Base-by-base conservation (phyloP, 2,797 vertebrate species). In the Phalloptychus januarius region DNA sequence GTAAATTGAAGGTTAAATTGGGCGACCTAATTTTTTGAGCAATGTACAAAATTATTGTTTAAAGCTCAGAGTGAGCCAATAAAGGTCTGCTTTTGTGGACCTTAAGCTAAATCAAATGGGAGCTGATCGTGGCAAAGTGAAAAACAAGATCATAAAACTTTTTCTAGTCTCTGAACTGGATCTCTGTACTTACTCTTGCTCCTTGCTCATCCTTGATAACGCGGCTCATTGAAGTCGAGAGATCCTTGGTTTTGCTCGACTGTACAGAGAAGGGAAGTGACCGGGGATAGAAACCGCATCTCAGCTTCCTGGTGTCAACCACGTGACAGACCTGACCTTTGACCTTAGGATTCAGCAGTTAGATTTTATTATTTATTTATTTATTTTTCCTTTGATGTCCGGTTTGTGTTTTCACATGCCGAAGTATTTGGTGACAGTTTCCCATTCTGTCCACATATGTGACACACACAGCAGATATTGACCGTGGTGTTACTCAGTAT, bases 321-420 rank as follows among this genome's bases (percentile, higher is more conserved):
- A 87, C 48, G 89, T 94, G 93, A 94, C 81, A 44, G 23, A 33
- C 28, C 56, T 85, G 86, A 95, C 89, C 91, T 90, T 94, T 93
- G 87, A 83, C 85, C 88, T 72, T 38, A 36, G 28, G 65, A 79
- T 65, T 33, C 48, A 76, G 61, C 56, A 11, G 31, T 69, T 67
- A 44, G 56, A 61, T 61, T 58, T 15, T 54, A 28, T 12, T n/a
- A 4, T n/a, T n/a, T n/a, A 5, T 52, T 23, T 50, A 23, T 18
- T 20, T n/a, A 50, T 50, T 50, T 20, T 33, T 40, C 46, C 67
- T 79, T 72, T 31, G 2, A 31, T 61, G 11, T 74, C 36, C 40
- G 48, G 4, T 36, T 2, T 81, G 15, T 71, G 45, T 12, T n/a
- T 74, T 44, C 33, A 76, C 25, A 67, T 28, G 7, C 45, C 4